Base-by-base conservation (phyloP, 2,888 invertebrate genomes). In the Patella pellucida region DNA sequence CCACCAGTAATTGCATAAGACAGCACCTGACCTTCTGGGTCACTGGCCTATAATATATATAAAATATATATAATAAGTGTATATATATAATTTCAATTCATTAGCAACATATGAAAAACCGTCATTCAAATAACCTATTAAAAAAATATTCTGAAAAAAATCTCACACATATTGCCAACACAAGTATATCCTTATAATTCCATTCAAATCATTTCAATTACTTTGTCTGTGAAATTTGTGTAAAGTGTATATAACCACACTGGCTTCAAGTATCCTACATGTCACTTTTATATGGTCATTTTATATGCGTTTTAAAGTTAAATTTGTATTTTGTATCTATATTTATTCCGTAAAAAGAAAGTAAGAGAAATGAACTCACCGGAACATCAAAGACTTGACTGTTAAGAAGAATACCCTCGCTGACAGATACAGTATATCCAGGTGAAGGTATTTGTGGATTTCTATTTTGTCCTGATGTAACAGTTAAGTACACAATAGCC, bases 341-440 rank as follows among this genome's bases (percentile, higher is more conserved):
- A 41, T 1, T 41, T 41, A 41, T 41, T 41, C 41, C 9, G 4
- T 41, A 41, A 41, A 52, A 16, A 15, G 31, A 50, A 67, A n/a
- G n/a, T 19, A 71, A 62, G 52, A 52, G 69, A 54, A 51, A 15
- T 23, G 4, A 68, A 79, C 83, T 81, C 79, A 85, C 85, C n/a
- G 81, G 79, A 7, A 83, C 76, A 41, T 73, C 77, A 72, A 82
- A 85, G 52, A 85, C 69, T 11, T 73, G 72, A 14, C 82, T 68
- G 27, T 74, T 77, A 11, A 81, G 41, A 14, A 75, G 75, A 11
- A 81, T 76, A 12, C 83, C 86, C 69, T 88, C 88, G 76, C 86
- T 86, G 52, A 85, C 78, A 27, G 78, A 71, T 12, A 83, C 76
- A 11, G 72, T 71, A 71, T 82, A 84, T 27, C 76, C 71, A 12